Base-by-base conservation (phyloP, 2,113 vertebrate species). In the Fulmarus glacialis region DNA sequence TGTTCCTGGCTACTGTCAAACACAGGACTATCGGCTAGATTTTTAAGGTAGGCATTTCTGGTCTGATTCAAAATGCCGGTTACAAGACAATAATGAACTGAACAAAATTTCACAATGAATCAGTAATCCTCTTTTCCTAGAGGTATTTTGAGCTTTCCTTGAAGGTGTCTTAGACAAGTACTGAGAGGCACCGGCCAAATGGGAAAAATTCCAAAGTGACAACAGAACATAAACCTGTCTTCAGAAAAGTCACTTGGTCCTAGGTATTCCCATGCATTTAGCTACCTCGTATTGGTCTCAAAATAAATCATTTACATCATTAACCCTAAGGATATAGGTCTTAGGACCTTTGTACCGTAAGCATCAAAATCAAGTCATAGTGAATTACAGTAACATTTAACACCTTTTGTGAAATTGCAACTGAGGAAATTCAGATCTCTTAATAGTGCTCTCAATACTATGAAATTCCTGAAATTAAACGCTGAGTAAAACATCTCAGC, bases 381-480 rank as follows among this genome's bases (percentile, higher is more conserved):
- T 20, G 48, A 87, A 83, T 52, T 91, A 36, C 4, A 30, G 30
- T 21, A 77, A 34, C 1, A 36, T 45, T 79, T 80, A 60, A 47
- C 32, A 36, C 0, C 0, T 0, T 40, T 40, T 64, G 8, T 47
- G 21, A 73, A 17, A 60, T 29, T 43, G 9, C 34, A 87, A n/a
- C 36, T 52, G 7, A 52, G 60, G 30, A 64, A 93, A 77, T 68
- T 75, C 12, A 30, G 7, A 32, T 52, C 2, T 90, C 30, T 77
- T 71, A 45, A 45, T 12, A 26, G 13, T 40, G 8, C 2, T 60
- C 8, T 83, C 8, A 36, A 15, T 19, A 21, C 7, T 4, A 20
- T 32, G 11, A 53, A 81, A 87, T 40, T 84, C 17, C 17, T 52
- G 24, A 58, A 84, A 89, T 42, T 19, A 55, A 77, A 73, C 36